Base-by-base conservation (phyloP, 2,113 vertebrate genomes). In the Poecile atricapillus region DNA sequence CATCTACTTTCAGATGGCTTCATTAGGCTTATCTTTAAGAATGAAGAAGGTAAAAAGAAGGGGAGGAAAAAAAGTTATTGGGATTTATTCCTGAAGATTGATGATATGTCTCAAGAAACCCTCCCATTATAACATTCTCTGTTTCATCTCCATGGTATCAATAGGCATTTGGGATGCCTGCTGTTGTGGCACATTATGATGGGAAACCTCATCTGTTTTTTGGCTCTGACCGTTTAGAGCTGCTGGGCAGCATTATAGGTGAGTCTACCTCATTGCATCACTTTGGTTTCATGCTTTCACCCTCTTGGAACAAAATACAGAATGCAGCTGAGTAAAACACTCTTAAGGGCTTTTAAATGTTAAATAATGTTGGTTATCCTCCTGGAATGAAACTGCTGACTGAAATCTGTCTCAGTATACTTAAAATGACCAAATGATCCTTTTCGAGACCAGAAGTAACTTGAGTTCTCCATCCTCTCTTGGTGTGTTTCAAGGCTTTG, bases 201-300 rank as follows among this genome's bases (percentile, higher is more conserved):
- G 98, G 97, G 13, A 88, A 98, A 83, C 94, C 97, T 12, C 97
- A 99, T 78, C 90, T 98, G 89, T 98, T 99, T 67, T 99, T 99
- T 95, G 99, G 99, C 71, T 99, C 98, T 7, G 99, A 99, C 97
- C 97, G 99, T 78, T 98, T 99, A 95, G 99, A 99, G 93, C 93
- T 99, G 76, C 98, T 99, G 86, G 98, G 98, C 9, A 70, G 97
- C 24, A 39, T 98, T 65, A 98, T 99, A 35, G 99, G 99, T 99
- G 94, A 99, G 98, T 98, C 49, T 39, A 4, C 15, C 39, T 83
- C 35, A 30, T 33, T 18, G 30, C 19, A 25, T 41, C 50, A 18
- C 41, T 83, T 33, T 52, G n/a, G 13, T 73, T 94, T 86, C 58
- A 68, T n/a, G 58, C n/a, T 79, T 85, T 85, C 55, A 58, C n/a